Base-by-base conservation (phyloP, 2,113 vertebrate genomes). In the Brienomyrus brachyistius region DNA sequence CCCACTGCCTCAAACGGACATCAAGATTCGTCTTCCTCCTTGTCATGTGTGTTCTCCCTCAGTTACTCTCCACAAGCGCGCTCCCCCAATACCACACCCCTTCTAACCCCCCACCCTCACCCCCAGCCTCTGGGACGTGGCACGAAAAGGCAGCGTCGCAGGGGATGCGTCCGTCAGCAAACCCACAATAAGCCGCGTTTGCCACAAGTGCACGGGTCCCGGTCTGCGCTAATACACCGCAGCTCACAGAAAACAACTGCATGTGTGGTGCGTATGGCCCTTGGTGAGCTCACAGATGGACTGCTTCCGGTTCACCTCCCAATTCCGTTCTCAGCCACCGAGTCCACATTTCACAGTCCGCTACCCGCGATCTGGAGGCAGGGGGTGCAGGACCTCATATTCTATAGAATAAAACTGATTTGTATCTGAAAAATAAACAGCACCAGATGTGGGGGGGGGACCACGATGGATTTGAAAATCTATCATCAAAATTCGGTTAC, bases 281-380 rank as follows among this genome's bases (percentile, higher is more conserved):
- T 35, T 10, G 48, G 35, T 13, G 62, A 86, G 80, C 82, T 62
- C 87, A 90, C 90, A 90, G 90, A 89, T 86, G 90, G 87, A 74
- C n/a, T 8, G 40, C 56, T 90, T 59, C 74, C 17, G 88, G 90
- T 86, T 90, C 80, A 89, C 43, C 88, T 86, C 51, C 54, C 83
- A 31, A 27, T 89, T 90, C 83, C 17, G 56, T 54, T 89, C 48
- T 90, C 56, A 52, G 45, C 62, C 88, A 70, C 48, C 4, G 56
- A 40, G 40, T 86, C 90, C 70, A 70, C 59, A 90, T 89, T 86
- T 89, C 88, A 89, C 87, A 89, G 88, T 52, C 74, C 43, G 54
- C 87, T 90, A 89, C 45, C n/a, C 74, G 48, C 35, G 27, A 31
- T 43, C 80, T 27, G 11, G 50, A 47, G 45, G 13, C 1, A 5